These are phyloP conservation scores for Alaudala cheleensis DNA, from an alignment of 2,113 vertebrate genomes.

Conservation along the genomic window DNA sequence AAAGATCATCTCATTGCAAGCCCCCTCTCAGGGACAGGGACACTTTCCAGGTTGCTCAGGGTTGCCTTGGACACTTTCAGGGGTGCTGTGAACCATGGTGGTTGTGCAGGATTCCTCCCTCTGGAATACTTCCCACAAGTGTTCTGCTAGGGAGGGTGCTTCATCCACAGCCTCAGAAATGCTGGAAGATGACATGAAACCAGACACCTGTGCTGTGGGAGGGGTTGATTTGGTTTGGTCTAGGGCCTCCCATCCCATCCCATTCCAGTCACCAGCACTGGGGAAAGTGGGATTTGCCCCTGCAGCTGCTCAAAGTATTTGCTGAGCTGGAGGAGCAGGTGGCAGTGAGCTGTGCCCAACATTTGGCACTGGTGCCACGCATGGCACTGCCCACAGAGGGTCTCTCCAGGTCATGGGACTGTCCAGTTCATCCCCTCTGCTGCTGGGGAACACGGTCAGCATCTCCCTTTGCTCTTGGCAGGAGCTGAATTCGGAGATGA, in stretches of 20 bases:
- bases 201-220: neutral
- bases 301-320: neutral
- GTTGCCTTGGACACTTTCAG: neutral
- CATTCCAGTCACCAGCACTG: neutral
- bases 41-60: neutral
- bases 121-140: neutral
- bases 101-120: neutral
- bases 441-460: neutral
- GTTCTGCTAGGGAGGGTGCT: neutral
- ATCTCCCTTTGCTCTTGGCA: conserved; percentile 49
- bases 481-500: conserved; percentile 88
- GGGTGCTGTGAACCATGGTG: neutral
- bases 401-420: fast-evolving
- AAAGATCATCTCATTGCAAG: neutral
- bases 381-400: neutral
- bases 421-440: neutral
- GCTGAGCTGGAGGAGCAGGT: neutral
- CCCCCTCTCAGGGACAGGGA: neutral
- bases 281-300: neutral
- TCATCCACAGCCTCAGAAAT: neutral
- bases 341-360: neutral
- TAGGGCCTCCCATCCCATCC: neutral
- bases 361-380: neutral
- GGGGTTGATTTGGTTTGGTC: neutral
- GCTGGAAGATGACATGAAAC: neutral